These are phyloP conservation scores for Agriopis aurantiaria DNA, from an alignment of 2,888 invertebrate species.

Conservation along the genomic window DNA sequence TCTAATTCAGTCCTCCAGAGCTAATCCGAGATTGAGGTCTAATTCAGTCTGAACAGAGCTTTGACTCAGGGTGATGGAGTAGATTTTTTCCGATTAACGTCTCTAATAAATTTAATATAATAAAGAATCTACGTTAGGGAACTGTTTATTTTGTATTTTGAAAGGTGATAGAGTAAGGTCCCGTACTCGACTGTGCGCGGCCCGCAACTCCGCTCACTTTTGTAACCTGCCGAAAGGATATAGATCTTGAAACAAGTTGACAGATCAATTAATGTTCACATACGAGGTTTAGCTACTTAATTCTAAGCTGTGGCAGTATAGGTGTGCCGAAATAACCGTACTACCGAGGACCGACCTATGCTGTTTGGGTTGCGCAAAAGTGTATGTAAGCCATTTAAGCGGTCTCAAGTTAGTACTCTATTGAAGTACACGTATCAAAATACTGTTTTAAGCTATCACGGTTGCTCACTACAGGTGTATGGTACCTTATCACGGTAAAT, in stretches of 20 bases:
- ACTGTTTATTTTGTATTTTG: constrained; percentile 32
- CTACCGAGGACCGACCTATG: constrained; percentile 6
- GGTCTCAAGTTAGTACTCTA: constrained; percentile 4
- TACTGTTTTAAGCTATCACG: neutral
- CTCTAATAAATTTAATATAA: neutral
- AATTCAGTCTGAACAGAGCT: too few species aligned
- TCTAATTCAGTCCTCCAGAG: too few species aligned
- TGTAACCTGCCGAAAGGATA: constrained; percentile 81
- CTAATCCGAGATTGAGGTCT: too few species aligned
- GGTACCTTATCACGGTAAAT: too few species aligned
- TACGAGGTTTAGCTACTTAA: constrained; percentile 44
- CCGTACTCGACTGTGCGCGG: constrained; percentile 69
- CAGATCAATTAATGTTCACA: constrained; percentile 68
- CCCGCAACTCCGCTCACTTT: constrained; percentile 71
- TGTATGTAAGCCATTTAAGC: constrained; percentile 34
- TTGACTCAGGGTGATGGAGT: neutral
- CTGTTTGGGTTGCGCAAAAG: constrained; percentile 56
- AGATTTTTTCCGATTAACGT: too few species aligned
- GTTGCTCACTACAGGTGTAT: too few species aligned
- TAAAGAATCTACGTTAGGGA: neutral
- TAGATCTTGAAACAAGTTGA: constrained; percentile 73
- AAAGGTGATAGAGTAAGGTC: constrained; percentile 58
- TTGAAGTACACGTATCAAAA: constrained; percentile 19
- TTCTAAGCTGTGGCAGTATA: constrained; percentile 12
- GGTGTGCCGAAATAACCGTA: constrained; percentile 61